These are phyloP conservation scores for Melanotaenia trifasciata DNA, from an alignment of 2,797 vertebrate species.

Conservation along the genomic window DNA sequence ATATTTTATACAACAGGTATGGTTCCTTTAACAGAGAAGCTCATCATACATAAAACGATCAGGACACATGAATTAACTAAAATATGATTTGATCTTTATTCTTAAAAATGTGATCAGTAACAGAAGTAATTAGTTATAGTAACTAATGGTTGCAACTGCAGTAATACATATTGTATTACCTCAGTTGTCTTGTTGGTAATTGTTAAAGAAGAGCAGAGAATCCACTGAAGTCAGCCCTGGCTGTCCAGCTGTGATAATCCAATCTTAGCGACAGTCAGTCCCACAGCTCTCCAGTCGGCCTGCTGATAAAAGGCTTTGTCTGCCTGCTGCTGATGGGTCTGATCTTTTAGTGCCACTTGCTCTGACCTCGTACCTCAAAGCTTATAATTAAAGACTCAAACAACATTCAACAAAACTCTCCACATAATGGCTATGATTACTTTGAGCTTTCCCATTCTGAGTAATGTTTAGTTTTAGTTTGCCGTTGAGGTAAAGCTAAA, in stretches of 20 bases:
- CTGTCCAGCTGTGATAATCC: conserved; percentile 59
- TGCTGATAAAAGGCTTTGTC: conserved; percentile 60
- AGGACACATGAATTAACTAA: too few species aligned
- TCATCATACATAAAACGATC: too few species aligned
- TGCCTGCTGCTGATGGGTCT: conserved; percentile 56
- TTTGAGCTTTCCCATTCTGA: conserved; percentile 12
- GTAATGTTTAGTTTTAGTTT: not conserved
- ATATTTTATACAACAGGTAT: too few species aligned
- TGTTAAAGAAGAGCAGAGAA: conserved; percentile 8
- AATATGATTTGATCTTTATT: too few species aligned
- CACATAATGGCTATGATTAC: conserved; percentile 35
- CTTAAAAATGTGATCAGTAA: too few species aligned
- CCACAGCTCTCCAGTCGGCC: conserved; percentile 33
- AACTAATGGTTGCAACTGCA: not conserved
- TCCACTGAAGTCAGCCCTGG: conserved; percentile 27
- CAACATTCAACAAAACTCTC: conserved; percentile 39
- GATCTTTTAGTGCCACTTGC: conserved; percentile 34
- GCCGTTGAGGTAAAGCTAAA: too few species aligned
- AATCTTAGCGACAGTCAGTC: conserved; percentile 50
- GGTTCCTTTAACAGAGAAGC: too few species aligned
- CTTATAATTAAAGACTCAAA: conserved; percentile 40
- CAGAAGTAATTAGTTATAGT: not conserved
- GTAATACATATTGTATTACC: not conserved
- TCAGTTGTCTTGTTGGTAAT: conserved; percentile 2
- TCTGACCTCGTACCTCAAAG: conserved; percentile 38